A percentile compares a stretch with the other conserved stretches of the same genome.
These are phyloP conservation scores for Montifringilla adamsi DNA, from an alignment of 2,113 vertebrate genomes.

Conservation along the genomic window DNA sequence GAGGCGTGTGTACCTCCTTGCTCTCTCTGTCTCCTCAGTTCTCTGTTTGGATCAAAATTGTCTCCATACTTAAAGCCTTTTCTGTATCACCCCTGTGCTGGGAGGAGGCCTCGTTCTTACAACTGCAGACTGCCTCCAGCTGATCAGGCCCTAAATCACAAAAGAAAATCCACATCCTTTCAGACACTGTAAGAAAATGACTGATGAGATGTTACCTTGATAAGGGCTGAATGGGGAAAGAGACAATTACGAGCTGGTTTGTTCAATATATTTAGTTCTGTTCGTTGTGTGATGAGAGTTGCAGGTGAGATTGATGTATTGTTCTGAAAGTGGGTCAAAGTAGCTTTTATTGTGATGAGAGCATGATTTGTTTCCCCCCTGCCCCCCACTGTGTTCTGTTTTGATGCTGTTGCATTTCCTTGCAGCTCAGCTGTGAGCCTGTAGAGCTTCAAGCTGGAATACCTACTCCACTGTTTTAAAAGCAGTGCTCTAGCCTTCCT, in stretches of 20 bases:
- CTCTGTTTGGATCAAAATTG: not conserved
- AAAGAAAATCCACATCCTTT: not conserved
- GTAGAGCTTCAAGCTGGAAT: constrained; percentile 5
- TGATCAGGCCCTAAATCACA: not conserved
- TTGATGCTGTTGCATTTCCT: constrained; percentile 42
- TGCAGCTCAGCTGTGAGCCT: constrained; percentile 37
- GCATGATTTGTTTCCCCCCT: constrained; percentile 16
- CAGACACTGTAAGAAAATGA: not conserved
- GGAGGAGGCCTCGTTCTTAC: not conserved
- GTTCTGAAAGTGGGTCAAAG: constrained; percentile 62
- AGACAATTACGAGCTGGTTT: constrained; percentile 13
- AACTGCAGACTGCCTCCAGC: constrained; percentile 3
- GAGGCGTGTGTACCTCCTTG: not conserved
- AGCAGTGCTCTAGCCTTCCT: not conserved
- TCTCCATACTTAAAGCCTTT: not conserved
- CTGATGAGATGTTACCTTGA: not conserved
- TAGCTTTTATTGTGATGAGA: constrained; percentile 63
- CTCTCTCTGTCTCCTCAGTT: constrained; percentile 1
- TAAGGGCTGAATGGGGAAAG: constrained; percentile 31
- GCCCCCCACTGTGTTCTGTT: constrained; percentile 15
- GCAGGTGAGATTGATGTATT: constrained; percentile 59
- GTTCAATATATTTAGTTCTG: constrained; percentile 47
- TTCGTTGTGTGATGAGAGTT: constrained; percentile 36
- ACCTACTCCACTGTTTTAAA: not conserved
- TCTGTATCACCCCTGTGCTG: not conserved